Evolutionary conservation across 2,888 invertebrate genomes (phyloP).

Genomic region (Habroteleia sp.): DNA sequence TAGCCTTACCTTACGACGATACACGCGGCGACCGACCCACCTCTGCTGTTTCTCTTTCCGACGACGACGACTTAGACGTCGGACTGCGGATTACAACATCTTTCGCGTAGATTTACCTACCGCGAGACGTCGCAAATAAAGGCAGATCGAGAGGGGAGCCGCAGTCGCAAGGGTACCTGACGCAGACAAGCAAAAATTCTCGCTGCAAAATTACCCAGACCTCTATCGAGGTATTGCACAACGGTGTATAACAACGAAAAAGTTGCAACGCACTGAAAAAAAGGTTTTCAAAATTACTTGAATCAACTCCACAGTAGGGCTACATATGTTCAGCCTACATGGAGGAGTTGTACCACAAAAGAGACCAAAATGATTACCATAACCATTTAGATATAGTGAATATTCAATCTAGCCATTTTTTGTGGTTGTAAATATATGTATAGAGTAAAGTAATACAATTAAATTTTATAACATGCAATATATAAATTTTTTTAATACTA

Average conservation of each 20-base stretch:
- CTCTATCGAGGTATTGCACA: conserved; percentile 4
- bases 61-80: conserved; percentile 63
- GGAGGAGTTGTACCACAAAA: too few relatives aligned
- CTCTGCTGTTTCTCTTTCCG: conserved; percentile 66
- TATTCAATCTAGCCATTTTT: too few relatives aligned
- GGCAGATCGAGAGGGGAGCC: conserved; percentile 10
- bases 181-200: conserved; percentile 19
- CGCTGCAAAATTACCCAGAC: conserved; percentile 24
- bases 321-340: too few relatives aligned
- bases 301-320: too few relatives aligned
- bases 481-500: too few relatives aligned
- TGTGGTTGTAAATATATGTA: too few relatives aligned
- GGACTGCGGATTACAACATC: conserved; percentile 71
- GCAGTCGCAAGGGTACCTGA: conserved; percentile 13
- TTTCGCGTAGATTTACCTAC: conserved; percentile 67
- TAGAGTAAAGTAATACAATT: too few relatives aligned
- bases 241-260: conserved; percentile 14
- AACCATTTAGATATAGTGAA: too few relatives aligned
- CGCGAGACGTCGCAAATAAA: conserved; percentile 46
- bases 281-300: too few relatives aligned
- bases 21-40: conserved; percentile 65
- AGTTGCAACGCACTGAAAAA: too few relatives aligned
- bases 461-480: too few relatives aligned
- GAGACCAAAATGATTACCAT: too few relatives aligned
- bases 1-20: conserved; percentile 69